Conservation (phyloP, 2,113 vertebrate genomes). For the Hippolais icterina region DNA sequence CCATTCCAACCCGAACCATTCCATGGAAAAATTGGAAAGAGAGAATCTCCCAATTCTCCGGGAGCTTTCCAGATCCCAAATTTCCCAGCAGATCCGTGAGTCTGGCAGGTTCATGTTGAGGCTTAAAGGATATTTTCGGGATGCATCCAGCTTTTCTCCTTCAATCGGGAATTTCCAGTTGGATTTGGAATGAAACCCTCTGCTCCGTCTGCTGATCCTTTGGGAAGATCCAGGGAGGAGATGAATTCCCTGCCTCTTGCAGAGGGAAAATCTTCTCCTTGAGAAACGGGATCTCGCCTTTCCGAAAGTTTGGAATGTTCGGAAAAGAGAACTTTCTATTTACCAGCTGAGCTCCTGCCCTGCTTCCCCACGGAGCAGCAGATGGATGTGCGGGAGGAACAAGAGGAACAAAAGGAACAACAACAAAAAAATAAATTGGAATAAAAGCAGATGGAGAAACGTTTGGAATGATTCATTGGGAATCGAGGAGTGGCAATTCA, state of each 20-base stretch:
- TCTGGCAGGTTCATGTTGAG: neutral
- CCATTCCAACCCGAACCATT: neutral
- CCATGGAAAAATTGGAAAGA: too few species aligned
- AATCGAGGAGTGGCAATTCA: constrained; percentile 11
- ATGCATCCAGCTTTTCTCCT: neutral
- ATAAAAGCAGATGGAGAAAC: constrained; percentile 30
- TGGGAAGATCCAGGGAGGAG: neutral
- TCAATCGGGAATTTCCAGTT: neutral
- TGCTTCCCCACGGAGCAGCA: neutral
- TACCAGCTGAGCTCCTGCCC: neutral
- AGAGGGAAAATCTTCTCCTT: neutral
- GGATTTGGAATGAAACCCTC: neutral
- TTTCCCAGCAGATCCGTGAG: neutral
- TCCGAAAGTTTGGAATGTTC: neutral
- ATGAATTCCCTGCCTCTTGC: neutral
- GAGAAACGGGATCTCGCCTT: rapidly evolving
- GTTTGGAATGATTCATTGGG: constrained; percentile 24
- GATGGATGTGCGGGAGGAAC: neutral
- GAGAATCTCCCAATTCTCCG: neutral
- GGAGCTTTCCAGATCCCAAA: neutral
- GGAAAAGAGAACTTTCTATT: neutral
- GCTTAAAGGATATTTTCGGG: neutral
- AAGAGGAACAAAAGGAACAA: neutral
- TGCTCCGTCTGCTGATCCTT: neutral
- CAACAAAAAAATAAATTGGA: neutral